Percentiles rank a stretch among this genome's conserved stretches.
phyloP scores from a whole-genome alignment of 2,888 invertebrate genomes.

The Teleogryllus oceanicus region DNA sequence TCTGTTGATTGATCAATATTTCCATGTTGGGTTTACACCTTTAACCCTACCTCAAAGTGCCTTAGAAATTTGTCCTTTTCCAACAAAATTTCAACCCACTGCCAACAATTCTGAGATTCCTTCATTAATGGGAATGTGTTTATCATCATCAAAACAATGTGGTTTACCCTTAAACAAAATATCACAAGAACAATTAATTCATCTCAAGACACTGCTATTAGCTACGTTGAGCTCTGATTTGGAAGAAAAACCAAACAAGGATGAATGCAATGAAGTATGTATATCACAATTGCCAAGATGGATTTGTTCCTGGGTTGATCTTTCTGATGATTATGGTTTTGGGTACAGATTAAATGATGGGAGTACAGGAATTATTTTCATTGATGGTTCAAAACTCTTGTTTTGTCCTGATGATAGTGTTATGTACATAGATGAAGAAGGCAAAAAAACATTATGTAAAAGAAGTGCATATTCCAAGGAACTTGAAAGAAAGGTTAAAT shows the following conservation, averaged over 20 bases:
- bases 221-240: not conserved
- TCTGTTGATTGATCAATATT: constrained; percentile 46
- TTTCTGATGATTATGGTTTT: constrained; percentile 63
- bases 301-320: constrained; percentile 66
- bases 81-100: too few species aligned
- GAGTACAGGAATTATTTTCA: constrained; percentile 60
- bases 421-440: constrained; percentile 58
- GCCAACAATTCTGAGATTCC: too few species aligned
- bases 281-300: constrained; percentile 57
- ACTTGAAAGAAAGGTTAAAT: constrained; percentile 56
- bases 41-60: constrained; percentile 18
- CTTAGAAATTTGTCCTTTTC: not conserved
- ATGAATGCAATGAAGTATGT: constrained; percentile 50
- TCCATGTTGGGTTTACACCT: constrained; percentile 36
- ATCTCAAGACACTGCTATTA: not conserved
- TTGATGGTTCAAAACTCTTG: constrained; percentile 57
- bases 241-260: not conserved
- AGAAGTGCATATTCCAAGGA: constrained; percentile 49
- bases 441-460: constrained; percentile 55
- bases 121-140: not conserved
- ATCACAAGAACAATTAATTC: not conserved
- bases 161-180: not conserved
- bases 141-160: not conserved
- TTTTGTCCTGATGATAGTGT: constrained; percentile 55
- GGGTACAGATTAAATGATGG: constrained; percentile 62